phyloP scores from a whole-genome alignment of 2,888 invertebrate genomes.

The Caenorhabditis virilis region DNA sequence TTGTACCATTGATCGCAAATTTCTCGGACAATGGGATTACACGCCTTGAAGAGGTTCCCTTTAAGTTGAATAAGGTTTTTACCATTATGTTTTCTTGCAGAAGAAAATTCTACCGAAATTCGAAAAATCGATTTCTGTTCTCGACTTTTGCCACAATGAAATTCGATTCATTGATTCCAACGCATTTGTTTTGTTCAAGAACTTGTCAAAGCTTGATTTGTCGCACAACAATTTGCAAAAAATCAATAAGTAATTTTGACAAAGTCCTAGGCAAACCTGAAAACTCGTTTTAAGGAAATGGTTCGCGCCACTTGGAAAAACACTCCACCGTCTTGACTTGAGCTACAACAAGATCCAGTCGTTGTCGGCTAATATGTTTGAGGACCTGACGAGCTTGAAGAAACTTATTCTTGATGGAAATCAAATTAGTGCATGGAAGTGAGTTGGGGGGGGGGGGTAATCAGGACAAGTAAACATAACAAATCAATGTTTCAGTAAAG shows the following conservation, averaged over 20 bases:
- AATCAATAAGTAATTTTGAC: constrained; percentile 29
- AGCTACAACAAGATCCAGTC: constrained; percentile 27
- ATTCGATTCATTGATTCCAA: constrained; percentile 33
- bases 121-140: constrained; percentile 21
- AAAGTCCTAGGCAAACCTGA: not conserved
- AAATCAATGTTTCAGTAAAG: constrained; percentile 22
- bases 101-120: constrained; percentile 28
- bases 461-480: not conserved
- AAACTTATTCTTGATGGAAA: constrained; percentile 52
- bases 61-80: not conserved
- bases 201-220: constrained; percentile 31
- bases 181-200: constrained; percentile 30
- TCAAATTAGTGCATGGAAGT: constrained; percentile 16
- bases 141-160: constrained; percentile 34
- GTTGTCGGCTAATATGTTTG: constrained; percentile 17
- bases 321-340: constrained; percentile 38
- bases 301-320: constrained; percentile 21
- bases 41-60: constrained; percentile 14
- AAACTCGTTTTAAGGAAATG: constrained; percentile 17
- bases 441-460: not conserved
- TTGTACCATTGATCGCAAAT: constrained; percentile 21
- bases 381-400: constrained; percentile 30
- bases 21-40: constrained; percentile 36
- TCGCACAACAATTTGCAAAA: constrained; percentile 24
- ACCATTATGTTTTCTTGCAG: constrained; percentile 39